Base-by-base conservation (phyloP, 2,888 invertebrate species). In the Lithophane leautieri region DNA sequence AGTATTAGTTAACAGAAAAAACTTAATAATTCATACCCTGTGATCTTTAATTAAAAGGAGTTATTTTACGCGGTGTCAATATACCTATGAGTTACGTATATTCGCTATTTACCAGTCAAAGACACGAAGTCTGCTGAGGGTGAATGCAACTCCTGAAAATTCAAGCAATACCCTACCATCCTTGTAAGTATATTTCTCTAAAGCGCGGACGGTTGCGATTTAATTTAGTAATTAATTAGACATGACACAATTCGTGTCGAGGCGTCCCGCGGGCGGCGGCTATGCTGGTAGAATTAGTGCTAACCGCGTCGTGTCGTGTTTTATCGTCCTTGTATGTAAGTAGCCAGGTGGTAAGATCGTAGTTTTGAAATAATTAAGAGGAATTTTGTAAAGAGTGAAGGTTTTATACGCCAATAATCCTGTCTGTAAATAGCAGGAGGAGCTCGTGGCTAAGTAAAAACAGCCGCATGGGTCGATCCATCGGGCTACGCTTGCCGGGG, bases 181-280 rank as follows among this genome's bases (percentile, higher is more conserved):
- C 19, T 47, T 58, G n/a, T 50, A n/a, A 81, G 47, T 47, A 77
- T 73, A 52, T 81, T 78, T 47, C 44, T 58, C 14, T 44, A 14
- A 42, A 76, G 44, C 58, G 78, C 79, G 65, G 44, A 60, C 65
- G 54, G 28, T 25, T n/a, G 58, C 58, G 34, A 61, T 81, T 76
- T 76, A 81, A 84, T 84, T 79, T 58, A 60, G 67, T 73, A 70
- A 81, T 76, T 84, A 76, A 84, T 82, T 73, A 81, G 81, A 78
- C 76, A 70, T 73, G 82, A 76, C 84, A 84, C 84, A 66, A 25
- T 61, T 70, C 63, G 82, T 70, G 76, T 76, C 52, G 69, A 42
- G 65, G 56, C 67, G 56, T 82, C 61, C 58, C 78, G 63, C 54
- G 78, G 78, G 63, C 60, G 19, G 54, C 70, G n/a, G 14, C 56